Conservation (phyloP, 2,797 vertebrate species). For the Sebastes nivosus region DNA sequence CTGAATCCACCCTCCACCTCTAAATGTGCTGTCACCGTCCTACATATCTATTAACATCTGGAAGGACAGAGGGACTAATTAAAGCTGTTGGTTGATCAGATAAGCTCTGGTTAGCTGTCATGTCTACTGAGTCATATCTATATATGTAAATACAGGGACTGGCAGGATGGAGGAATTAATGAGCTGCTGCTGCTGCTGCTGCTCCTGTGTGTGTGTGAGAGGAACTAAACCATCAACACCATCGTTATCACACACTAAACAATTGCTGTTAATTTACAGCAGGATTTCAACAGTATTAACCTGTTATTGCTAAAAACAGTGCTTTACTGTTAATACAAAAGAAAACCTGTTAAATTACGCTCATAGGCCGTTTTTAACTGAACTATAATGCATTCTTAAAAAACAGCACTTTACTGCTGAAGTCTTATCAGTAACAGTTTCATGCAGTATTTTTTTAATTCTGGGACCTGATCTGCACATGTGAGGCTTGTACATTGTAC, state of each 20-base stretch:
- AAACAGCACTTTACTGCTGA: no score
- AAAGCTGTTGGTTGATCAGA: constrained; percentile 31
- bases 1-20: not conserved
- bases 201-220: not conserved
- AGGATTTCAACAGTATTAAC: no score
- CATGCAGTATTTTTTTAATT: no score
- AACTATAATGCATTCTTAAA: no score
- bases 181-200: not conserved
- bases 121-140: constrained; percentile 18
- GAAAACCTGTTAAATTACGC: no score
- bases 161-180: constrained; percentile 14
- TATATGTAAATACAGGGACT: constrained; percentile 4
- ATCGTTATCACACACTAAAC: not conserved
- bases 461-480: no score
- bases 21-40: not conserved
- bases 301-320: no score
- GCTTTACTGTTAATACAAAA: no score
- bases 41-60: not conserved
- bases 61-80: constrained; percentile 18
- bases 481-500: no score
- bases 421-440: no score
- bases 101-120: constrained; percentile 35
- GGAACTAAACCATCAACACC: not conserved
- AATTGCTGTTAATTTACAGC: no score
- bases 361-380: no score